Conservation (phyloP, 2,888 invertebrate species). For the Drosophila eohydei region DNA sequence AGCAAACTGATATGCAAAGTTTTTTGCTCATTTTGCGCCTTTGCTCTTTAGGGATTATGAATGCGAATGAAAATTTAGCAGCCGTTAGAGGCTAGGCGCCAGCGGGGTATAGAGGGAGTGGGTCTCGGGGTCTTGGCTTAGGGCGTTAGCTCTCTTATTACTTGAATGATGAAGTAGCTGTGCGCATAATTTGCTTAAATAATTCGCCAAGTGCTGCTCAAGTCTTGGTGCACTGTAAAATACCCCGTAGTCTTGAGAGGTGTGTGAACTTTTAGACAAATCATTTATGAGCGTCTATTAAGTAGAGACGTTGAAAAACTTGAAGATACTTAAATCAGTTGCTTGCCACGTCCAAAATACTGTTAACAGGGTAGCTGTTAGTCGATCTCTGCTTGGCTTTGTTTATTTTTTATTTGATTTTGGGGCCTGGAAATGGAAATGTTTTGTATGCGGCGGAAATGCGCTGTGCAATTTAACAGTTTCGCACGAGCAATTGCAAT, state of each 20-base stretch:
- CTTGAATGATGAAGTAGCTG: conserved; percentile 55
- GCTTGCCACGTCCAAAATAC: not conserved
- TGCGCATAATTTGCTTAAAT: conserved; percentile 74
- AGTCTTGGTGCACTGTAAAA: not conserved
- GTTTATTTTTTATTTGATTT: conserved; percentile 8
- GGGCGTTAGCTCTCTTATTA: conserved; percentile 16
- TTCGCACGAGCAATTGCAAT: conserved; percentile 50
- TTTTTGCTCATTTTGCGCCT: conserved; percentile 63
- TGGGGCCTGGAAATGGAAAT: conserved; percentile 38
- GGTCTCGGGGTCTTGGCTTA: not conserved
- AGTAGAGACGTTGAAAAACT: not conserved
- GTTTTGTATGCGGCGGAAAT: conserved; percentile 45
- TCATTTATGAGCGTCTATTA: not conserved
- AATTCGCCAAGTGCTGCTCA: conserved; percentile 60
- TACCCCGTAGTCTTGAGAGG: not conserved
- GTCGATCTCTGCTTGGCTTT: not conserved
- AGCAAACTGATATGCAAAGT: conserved; percentile 55
- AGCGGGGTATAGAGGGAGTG: not conserved
- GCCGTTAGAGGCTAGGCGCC: conserved; percentile 21
- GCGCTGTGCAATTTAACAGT: conserved; percentile 35
- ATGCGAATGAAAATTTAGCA: conserved; percentile 66
- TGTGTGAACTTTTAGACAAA: not conserved
- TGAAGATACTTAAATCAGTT: not conserved
- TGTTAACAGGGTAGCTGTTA: not conserved
- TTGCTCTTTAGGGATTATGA: conserved; percentile 71